Evolutionary conservation across 2,797 vertebrate genomes (phyloP), one percentile per base, ranked within the genome.

Genomic region (Scomberomorus guttatus): DNA sequence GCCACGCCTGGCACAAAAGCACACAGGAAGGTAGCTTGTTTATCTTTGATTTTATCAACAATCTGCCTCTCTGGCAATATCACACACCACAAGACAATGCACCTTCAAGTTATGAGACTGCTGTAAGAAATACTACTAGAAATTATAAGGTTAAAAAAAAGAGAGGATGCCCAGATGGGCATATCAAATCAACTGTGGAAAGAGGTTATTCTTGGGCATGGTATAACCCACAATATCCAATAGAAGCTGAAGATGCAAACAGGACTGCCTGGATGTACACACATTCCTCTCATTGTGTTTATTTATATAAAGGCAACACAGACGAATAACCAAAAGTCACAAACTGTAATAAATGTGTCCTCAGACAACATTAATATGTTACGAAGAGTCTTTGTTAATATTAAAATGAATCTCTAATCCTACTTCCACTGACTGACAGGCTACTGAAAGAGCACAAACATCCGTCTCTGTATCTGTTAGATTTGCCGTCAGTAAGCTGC

Each of bases 391-490:
- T 69, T 46, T 72, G 60, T 75, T 67, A 10, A 64, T 46, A 64
- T 67, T 34, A 46, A 37, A 81, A 44, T 12, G 0, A 42, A 48
- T 58, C 20, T 76, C 14, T 62, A 70, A 76, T 77, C 44, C 27
- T 39, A 55, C 29, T 64, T 75, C 17, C 4, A 46, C 88, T 94
- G 66, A 84, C 86, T 66, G 90, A 92, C 32, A 92, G 66, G 61
- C 51, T 44, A 62, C 87, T 93, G 68, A 93, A 77, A 92, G 37
- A 85, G 15, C 84, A 72, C 55, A 89, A 75, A 61, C 90, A 72
- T 87, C 29, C 82, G 77, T 89, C 39, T 66, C 51, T n/a, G 52
- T 34, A 60, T 57, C 52, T 57, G 44, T 29, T 27, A 2, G 1
- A 32, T 79, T 51, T 48, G 51, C 64, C 3, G 17, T 3, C 5